Base-by-base conservation (phyloP, 2,888 invertebrate genomes). In the Polydrusus pterygomalis region DNA sequence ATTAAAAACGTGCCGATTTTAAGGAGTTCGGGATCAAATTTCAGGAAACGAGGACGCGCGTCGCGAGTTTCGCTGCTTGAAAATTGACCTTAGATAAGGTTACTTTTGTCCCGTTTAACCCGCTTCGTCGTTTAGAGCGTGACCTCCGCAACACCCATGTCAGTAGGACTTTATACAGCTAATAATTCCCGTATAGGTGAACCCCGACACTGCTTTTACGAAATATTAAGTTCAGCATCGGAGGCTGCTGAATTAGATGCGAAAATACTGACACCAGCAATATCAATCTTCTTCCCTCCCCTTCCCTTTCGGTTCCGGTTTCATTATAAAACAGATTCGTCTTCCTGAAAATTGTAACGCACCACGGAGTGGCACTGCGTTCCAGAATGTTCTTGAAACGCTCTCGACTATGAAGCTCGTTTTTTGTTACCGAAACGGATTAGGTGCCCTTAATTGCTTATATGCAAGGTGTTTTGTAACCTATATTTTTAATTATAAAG, bases 281-380 rank as follows among this genome's bases (percentile, higher is more conserved):
- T 73, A 77, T 77, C 77, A 77, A 77, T 77, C 76, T 80, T 79
- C 81, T 81, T 84, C 84, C 84, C 81, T 84, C 84, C 84, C 84
- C 63, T 51, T 67, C 38, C 74, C 70, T 34, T 45, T 11, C 62
- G 54, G 82, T 84, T 84, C 84, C 83, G 83, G 84, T 85, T 85
- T 85, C 85, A 85, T 85, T 85, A 84, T 83, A 81, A 81, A 81
- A 81, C 81, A 84, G 84, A 85, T 85, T 84, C 84, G 83, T 85
- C 85, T 85, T 85, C 81, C 78, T 78, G 78, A 64, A 70, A 64
- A 47, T 15, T 40, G 68, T 60, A 68, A 68, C 73, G 67, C 67
- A 73, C 51, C 51, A 51, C 67, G 60, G 43, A 51, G 18, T 68
- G 15, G n/a, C 51, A 54, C 20, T 54, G 54, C 15, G 47, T 70